phyloP scores from a whole-genome alignment of 1,140 invertebrate species.

The Apis laboriosa region DNA sequence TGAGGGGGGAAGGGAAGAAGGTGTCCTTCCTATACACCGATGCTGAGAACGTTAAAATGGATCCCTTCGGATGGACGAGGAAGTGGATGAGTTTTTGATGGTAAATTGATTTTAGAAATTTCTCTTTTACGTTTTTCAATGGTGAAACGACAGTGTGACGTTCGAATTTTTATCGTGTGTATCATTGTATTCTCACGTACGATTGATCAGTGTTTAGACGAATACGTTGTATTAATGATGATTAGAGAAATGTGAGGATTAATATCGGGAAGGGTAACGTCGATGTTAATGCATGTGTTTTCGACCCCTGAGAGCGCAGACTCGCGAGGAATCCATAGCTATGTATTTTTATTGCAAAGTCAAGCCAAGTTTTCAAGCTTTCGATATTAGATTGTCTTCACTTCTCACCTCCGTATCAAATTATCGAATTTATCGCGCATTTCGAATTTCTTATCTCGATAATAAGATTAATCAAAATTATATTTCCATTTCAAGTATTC shows the following conservation, averaged over 20 bases:
- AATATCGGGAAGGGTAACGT: neutral
- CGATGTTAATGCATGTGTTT: constrained; percentile 38
- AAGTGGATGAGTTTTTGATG: no score
- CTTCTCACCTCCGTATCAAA: no score
- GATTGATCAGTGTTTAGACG: neutral
- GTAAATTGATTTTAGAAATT: neutral
- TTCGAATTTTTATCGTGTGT: neutral
- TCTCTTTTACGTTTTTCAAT: no score
- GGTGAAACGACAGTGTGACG: neutral
- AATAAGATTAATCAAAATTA: no score
- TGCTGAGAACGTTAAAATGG: neutral
- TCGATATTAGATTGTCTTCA: no score
- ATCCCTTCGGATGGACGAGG: neutral
- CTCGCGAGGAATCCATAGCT: constrained; percentile 32
- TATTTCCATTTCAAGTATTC: no score
- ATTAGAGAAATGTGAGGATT: neutral
- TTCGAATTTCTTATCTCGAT: no score
- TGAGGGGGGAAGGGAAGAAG: no score
- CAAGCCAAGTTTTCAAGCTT: no score
- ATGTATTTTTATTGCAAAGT: no score
- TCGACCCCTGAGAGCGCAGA: constrained; percentile 40
- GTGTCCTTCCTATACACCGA: neutral
- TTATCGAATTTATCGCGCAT: no score
- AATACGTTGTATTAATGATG: neutral
- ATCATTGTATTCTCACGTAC: neutral